These are phyloP conservation scores for Smutsia temminckii DNA, from an alignment of 2,797 vertebrate species.

Conservation along the genomic window DNA sequence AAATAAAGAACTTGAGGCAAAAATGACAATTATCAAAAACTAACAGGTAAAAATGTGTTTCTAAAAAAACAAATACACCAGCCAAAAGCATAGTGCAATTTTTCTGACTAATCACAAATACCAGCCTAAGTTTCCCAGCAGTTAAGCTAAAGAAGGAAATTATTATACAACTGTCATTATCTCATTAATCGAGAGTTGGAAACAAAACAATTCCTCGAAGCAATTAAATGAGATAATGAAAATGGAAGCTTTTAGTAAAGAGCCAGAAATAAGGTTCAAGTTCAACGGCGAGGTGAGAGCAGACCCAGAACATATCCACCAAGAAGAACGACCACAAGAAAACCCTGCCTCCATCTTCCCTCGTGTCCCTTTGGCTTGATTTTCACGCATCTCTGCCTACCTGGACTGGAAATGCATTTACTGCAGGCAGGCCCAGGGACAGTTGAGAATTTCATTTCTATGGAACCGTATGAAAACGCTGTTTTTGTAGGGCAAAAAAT, in stretches of 20 bases:
- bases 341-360: neutral
- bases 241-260: constrained; percentile 31
- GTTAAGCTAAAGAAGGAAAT: constrained; percentile 34
- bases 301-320: neutral
- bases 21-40: neutral
- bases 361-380: neutral
- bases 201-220: constrained; percentile 30
- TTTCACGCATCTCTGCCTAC: neutral
- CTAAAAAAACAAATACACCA: neutral
- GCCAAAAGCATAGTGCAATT: neutral
- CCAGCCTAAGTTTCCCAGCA: constrained; percentile 29
- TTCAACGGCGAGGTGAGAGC: neutral
- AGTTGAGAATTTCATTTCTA: neutral
- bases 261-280: constrained; percentile 36
- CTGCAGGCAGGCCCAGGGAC: neutral
- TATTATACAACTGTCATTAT: neutral
- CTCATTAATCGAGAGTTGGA: constrained; percentile 14
- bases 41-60: neutral
- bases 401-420: neutral
- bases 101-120: constrained; percentile 16
- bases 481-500: neutral
- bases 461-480: neutral
- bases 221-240: constrained; percentile 36
- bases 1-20: neutral
- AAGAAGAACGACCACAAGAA: neutral